These are phyloP conservation scores for Eristalis intricaria DNA, from an alignment of 2,888 invertebrate genomes.

Conservation along the genomic window DNA sequence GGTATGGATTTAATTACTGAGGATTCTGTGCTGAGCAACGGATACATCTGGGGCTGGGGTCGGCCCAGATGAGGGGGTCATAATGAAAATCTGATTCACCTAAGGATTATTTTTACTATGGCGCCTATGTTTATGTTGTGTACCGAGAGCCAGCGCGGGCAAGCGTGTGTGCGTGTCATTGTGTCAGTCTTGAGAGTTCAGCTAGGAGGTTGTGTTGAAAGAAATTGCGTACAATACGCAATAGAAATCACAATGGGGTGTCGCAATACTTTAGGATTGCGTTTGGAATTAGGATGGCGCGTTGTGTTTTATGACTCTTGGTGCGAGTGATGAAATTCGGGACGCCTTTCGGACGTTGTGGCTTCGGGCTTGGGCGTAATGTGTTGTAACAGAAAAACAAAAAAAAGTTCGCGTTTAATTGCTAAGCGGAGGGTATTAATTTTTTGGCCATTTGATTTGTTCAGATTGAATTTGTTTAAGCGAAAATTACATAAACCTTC, in stretches of 20 bases:
- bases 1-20: constrained; percentile 46
- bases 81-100: constrained; percentile 27
- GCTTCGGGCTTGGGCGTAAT: not conserved
- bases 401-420: constrained; percentile 25
- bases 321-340: constrained; percentile 13
- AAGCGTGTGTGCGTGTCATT: not conserved
- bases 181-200: constrained; percentile 3
- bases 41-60: not conserved
- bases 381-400: not conserved
- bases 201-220: not conserved
- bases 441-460: constrained; percentile 4
- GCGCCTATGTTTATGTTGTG: constrained; percentile 14
- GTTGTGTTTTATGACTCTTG: constrained; percentile 25
- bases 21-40: constrained; percentile 1
- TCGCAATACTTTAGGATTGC: constrained; percentile 24
- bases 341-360: not conserved
- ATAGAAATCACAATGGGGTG: constrained; percentile 33
- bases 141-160: not conserved
- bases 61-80: not conserved
- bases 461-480: constrained; percentile 4
- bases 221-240: constrained; percentile 20
- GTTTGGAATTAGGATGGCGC: constrained; percentile 5
- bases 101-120: constrained; percentile 41
- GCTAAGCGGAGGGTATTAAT: not conserved
- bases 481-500: not conserved